These are phyloP conservation scores for Bradypus variegatus DNA, from an alignment of 2,797 vertebrate species.

Conservation along the genomic window DNA sequence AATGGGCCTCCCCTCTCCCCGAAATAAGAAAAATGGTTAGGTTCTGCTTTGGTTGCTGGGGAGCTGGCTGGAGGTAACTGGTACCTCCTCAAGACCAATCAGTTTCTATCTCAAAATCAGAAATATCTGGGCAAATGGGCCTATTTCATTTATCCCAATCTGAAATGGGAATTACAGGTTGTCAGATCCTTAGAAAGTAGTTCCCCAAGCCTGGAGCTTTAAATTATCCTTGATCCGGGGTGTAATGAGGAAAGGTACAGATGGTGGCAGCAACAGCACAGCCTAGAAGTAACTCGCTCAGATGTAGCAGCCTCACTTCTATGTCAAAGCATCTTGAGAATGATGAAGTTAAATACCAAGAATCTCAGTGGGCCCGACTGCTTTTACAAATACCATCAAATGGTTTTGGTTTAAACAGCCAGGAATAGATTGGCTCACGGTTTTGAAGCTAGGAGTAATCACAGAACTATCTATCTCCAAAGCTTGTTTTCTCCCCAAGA, in stretches of 20 bases:
- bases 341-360: background rate
- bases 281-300: background rate
- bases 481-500: too few relatives aligned
- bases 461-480: too few relatives aligned
- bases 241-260: background rate
- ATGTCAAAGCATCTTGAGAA: background rate
- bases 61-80: background rate
- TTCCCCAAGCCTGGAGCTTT: background rate
- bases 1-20: rapidly evolving
- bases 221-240: background rate
- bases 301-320: background rate
- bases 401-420: too few relatives aligned
- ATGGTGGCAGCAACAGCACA: background rate
- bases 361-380: too few relatives aligned
- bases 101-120: background rate
- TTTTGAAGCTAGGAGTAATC: too few relatives aligned
- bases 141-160: background rate
- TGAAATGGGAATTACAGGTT: background rate
- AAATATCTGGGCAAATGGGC: background rate
- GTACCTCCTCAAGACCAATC: background rate
- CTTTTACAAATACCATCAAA: too few relatives aligned
- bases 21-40: background rate
- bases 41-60: background rate
- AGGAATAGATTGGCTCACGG: too few relatives aligned
- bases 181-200: background rate